Conservation (phyloP, 2,113 vertebrate genomes). For the Synchiropus splendidus region DNA sequence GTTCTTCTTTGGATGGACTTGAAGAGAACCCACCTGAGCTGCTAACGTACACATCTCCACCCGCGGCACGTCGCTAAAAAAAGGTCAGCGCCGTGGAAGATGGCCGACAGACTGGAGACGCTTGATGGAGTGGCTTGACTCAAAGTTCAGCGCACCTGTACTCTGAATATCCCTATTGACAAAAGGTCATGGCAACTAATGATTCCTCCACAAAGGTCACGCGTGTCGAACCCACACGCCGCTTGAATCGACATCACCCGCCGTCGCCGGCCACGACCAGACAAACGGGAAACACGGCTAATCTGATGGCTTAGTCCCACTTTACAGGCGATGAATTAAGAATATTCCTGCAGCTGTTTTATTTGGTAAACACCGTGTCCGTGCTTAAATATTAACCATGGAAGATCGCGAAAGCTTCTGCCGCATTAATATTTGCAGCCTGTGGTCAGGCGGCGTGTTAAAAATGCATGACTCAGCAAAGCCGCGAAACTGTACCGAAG, state of each 20-base stretch:
- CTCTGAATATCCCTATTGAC: slow-evolving; percentile 27
- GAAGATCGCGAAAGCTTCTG: slow-evolving; percentile 30
- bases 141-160: slow-evolving; percentile 46
- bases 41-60: slow-evolving; percentile 16
- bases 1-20: too few relatives aligned
- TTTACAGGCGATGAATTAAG: too few relatives aligned
- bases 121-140: slow-evolving; percentile 40
- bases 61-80: slow-evolving; percentile 27
- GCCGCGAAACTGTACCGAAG: slow-evolving; percentile 37
- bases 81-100: slow-evolving; percentile 46
- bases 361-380: slow-evolving; percentile 16
- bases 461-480: slow-evolving; percentile 34
- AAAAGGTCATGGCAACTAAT: slow-evolving; percentile 58
- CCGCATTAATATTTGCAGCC: slow-evolving; percentile 29
- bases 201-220: slow-evolving; percentile 46
- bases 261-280: not conserved
- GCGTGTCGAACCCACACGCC: slow-evolving; percentile 27
- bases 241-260: not conserved
- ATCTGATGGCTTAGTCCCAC: too few relatives aligned
- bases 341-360: slow-evolving; percentile 1
- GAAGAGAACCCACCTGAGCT: too few relatives aligned
- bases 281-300: not conserved
- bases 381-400: slow-evolving; percentile 29
- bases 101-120: too few relatives aligned
- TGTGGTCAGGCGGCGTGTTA: slow-evolving; percentile 36